Percentiles rank a stretch among this genome's conserved stretches.
These are phyloP conservation scores for Eupsittula cactorum DNA, from an alignment of 2,113 vertebrate species.

Conservation along the genomic window DNA sequence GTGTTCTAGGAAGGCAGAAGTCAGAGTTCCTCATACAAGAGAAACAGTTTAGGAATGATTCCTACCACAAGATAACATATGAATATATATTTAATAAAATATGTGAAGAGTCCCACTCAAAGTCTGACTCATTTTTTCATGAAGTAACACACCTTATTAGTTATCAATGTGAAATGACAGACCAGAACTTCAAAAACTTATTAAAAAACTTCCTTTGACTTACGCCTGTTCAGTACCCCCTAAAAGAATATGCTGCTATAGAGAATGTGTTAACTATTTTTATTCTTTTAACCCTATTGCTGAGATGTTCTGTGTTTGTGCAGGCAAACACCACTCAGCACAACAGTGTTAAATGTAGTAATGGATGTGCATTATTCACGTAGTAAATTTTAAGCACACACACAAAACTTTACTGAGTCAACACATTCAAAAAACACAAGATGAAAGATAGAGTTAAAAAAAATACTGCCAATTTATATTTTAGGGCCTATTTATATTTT, in stretches of 20 bases:
- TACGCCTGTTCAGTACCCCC: neutral
- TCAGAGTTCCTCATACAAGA: neutral
- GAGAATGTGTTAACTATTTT: neutral
- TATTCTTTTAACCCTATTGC: neutral
- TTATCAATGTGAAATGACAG: neutral
- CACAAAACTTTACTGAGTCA: neutral
- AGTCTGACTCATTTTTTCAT: neutral
- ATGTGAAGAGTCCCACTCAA: neutral
- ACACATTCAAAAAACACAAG: neutral
- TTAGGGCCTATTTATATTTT: neutral
- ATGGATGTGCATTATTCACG: neutral
- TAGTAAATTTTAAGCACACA: neutral
- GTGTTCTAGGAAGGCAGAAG: neutral
- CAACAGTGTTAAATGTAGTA: neutral
- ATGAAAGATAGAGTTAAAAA: neutral
- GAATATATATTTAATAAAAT: neutral
- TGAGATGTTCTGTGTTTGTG: neutral
- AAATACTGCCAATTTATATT: slow-evolving; percentile 14
- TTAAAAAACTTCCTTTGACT: neutral
- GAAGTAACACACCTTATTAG: neutral
- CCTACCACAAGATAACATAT: neutral
- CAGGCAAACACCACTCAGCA: neutral
- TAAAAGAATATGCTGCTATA: neutral
- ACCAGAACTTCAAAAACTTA: neutral
- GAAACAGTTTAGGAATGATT: neutral